Evolutionary conservation across 2,888 invertebrate species (phyloP), one percentile per base, ranked within the genome.

Genomic region (Pardosa pseudoannulata): DNA sequence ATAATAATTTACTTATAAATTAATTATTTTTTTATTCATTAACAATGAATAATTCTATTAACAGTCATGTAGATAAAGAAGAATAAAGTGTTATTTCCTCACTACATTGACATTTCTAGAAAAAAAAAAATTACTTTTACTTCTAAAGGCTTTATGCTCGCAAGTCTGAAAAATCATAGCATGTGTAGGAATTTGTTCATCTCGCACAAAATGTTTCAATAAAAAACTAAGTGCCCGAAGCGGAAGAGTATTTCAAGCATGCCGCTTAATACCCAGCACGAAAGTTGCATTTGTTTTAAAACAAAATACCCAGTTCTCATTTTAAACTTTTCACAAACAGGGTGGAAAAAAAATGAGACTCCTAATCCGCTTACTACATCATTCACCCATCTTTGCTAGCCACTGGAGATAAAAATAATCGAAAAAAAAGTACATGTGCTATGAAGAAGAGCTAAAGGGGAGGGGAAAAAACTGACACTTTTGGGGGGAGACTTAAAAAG

Each of bases 311-410:
- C 32, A 65, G 65, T 80, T 73, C 28, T 70, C 56, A 70, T 79
- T 80, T 73, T 67, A 68, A 80, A 80, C 67, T 67, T 80, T 65
- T 67, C 67, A 29, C 64, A 41, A 65, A 64, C n/a, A 68, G 36
- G 50, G 50, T 46, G 23, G 29, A 46, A 19, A 73, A 73, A 62
- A n/a, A n/a, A n/a, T n/a, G n/a, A n/a, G n/a, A n/a, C n/a, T 50
- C 64, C 13, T 80, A 80, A 80, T 65, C 80, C 73, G 73, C 80
- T 80, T 80, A 80, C 71, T 80, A 72, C 72, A 73, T 71, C 72
- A 64, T 36, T 71, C 31, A 36, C 72, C 64, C 56, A 65, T 73
- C 50, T 31, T 9, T 16, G 7, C 11, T 50, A 13, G 27, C 76
- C 75, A 62, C 16, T 19, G 32, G 41, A 27, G 16, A 46, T 2